A percentile compares a stretch with the other conserved stretches of the same genome.
These are phyloP conservation scores for Podarcis siculus DNA, from an alignment of 2,797 vertebrate species.

Conservation along the genomic window DNA sequence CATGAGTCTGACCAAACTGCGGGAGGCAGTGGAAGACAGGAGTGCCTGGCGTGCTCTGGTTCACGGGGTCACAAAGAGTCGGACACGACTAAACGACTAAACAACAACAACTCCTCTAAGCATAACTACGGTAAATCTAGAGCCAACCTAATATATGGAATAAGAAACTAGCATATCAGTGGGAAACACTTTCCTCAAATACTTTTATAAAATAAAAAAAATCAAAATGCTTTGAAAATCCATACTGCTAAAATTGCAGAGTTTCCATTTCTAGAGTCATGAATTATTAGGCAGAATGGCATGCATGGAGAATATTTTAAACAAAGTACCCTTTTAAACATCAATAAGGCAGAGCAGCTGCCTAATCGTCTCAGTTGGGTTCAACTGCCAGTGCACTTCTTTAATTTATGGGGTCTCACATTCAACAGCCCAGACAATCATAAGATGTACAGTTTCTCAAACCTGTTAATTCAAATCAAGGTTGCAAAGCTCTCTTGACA, in stretches of 20 bases:
- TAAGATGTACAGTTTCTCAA: conserved; percentile 36
- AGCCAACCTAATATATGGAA: not conserved
- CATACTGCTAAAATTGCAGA: conserved; percentile 11
- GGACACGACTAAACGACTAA: no score
- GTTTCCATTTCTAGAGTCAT: conserved; percentile 29
- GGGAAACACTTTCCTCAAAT: not conserved
- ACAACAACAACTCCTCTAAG: no score
- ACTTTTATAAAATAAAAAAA: not conserved
- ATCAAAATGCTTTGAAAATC: not conserved
- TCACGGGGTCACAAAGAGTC: no score
- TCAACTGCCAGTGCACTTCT: conserved; percentile 45
- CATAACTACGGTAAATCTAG: no score
- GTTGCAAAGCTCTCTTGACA: conserved; percentile 8
- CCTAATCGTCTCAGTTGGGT: conserved; percentile 37
- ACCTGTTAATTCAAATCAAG: conserved; percentile 23
- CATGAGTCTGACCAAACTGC: no score
- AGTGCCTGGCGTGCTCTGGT: no score
- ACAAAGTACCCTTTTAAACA: conserved; percentile 24
- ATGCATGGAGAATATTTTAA: conserved; percentile 40
- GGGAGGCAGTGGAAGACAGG: no score
- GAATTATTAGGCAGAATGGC: conserved; percentile 39
- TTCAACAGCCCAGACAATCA: conserved; percentile 7
- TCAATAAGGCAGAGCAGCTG: conserved; percentile 32
- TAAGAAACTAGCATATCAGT: not conserved
- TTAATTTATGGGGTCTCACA: conserved; percentile 30